A percentile compares a stretch with the other conserved stretches of the same genome.
phyloP scores from a whole-genome alignment of 2,113 vertebrate species.

The Xiphias gladius region DNA sequence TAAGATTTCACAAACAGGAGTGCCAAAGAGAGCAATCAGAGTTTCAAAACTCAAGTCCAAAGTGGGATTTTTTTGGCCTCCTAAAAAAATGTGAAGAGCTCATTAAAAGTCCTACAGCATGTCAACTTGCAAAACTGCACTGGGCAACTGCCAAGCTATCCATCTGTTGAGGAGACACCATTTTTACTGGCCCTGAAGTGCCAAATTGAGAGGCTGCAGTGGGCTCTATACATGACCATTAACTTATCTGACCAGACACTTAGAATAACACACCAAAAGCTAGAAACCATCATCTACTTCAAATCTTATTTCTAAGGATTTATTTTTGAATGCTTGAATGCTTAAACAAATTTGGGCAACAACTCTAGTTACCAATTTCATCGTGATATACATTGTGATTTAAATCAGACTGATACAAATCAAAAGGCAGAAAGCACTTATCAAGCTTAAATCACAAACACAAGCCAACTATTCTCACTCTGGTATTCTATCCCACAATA shows the following conservation, averaged over 20 bases:
- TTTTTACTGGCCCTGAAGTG: neutral
- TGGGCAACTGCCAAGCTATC: neutral
- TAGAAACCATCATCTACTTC: neutral
- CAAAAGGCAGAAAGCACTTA: neutral
- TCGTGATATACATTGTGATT: neutral
- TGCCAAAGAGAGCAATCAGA: neutral
- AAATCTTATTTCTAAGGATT: neutral
- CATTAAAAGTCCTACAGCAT: neutral
- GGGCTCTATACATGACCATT: neutral
- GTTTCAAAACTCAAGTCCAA: neutral
- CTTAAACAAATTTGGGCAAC: too few species aligned
- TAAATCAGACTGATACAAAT: neutral
- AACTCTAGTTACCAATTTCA: neutral
- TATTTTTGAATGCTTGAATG: too few species aligned
- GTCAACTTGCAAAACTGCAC: neutral
- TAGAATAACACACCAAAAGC: neutral
- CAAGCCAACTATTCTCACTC: neutral
- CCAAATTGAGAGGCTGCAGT: neutral
- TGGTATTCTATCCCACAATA: neutral
- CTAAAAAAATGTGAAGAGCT: conserved; percentile 1
- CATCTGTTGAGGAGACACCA: conserved; percentile 6
- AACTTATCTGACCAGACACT: neutral
- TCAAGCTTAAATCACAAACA: neutral
- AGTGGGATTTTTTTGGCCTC: neutral
- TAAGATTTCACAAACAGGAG: neutral